Conservation (phyloP, 2,113 vertebrate genomes). For the Furnarius figulus region DNA sequence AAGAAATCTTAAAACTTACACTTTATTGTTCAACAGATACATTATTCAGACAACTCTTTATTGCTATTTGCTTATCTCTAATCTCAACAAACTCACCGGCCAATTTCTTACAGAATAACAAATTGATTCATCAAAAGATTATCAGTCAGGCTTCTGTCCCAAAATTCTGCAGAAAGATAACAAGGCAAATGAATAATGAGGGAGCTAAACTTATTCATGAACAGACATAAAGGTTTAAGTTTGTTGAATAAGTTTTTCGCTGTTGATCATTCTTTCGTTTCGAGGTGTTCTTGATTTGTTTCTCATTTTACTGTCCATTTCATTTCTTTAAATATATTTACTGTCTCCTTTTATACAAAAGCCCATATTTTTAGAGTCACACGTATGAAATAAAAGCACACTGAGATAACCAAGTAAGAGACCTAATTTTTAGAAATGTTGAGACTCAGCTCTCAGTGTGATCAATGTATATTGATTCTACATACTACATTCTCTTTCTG, state of each 20-base stretch:
- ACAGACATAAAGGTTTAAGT: not conserved
- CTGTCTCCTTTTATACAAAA: not conserved
- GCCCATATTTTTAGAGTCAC: not conserved
- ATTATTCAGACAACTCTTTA: not conserved
- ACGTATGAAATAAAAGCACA: not conserved
- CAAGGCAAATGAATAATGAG: not conserved
- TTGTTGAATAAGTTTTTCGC: not conserved
- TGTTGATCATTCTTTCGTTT: not conserved
- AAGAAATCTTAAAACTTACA: not conserved
- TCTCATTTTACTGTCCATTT: not conserved
- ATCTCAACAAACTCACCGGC: not conserved
- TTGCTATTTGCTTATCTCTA: not conserved
- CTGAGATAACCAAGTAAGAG: not conserved
- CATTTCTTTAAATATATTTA: not conserved
- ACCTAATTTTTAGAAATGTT: conserved; percentile 30
- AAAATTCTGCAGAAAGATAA: not conserved
- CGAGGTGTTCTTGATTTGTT: not conserved
- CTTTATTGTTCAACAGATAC: not conserved
- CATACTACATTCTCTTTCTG: conserved; percentile 1
- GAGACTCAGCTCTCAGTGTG: not conserved
- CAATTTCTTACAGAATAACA: not conserved
- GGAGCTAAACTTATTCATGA: not conserved
- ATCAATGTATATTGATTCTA: conserved; percentile 48
- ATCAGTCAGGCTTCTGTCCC: not conserved
- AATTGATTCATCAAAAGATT: not conserved